Conservation (phyloP, 2,888 invertebrate species). For the Mycalesis mineus region DNA sequence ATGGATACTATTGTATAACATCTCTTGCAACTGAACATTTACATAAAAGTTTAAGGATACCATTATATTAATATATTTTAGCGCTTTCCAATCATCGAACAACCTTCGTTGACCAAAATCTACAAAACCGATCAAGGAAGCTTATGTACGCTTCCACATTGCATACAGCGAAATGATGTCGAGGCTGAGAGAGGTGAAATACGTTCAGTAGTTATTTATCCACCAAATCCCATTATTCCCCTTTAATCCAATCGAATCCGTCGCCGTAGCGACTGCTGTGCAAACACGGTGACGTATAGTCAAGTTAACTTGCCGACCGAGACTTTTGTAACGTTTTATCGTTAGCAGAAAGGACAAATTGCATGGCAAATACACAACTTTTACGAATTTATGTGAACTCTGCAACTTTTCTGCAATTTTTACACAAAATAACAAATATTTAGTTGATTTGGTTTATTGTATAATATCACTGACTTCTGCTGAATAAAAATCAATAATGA, state of each 20-base stretch:
- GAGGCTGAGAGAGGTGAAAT: constrained; percentile 3
- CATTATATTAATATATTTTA: too few relatives aligned
- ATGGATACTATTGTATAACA: too few relatives aligned
- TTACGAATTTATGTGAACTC: too few relatives aligned
- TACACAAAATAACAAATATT: too few relatives aligned
- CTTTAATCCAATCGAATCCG: constrained; percentile 51
- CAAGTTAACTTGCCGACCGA: constrained; percentile 47
- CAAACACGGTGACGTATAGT: constrained; percentile 60
- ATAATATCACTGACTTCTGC: too few relatives aligned
- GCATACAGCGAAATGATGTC: neutral
- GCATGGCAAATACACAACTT: too few relatives aligned
- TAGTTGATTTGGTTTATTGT: too few relatives aligned
- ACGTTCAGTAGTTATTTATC: constrained; percentile 22
- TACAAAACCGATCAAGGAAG: neutral
- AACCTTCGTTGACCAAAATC: neutral
- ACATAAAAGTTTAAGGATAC: too few relatives aligned
- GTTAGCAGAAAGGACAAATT: neutral
- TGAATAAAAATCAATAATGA: too few relatives aligned
- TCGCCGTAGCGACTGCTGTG: constrained; percentile 64
- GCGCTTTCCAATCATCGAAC: neutral
- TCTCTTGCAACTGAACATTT: too few relatives aligned
- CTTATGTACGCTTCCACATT: neutral
- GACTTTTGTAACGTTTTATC: neutral
- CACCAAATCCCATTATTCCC: constrained; percentile 28
- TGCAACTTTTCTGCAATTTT: too few relatives aligned